Evolutionary conservation across 2,797 vertebrate genomes (phyloP).

Genomic region (Manis javanica): DNA sequence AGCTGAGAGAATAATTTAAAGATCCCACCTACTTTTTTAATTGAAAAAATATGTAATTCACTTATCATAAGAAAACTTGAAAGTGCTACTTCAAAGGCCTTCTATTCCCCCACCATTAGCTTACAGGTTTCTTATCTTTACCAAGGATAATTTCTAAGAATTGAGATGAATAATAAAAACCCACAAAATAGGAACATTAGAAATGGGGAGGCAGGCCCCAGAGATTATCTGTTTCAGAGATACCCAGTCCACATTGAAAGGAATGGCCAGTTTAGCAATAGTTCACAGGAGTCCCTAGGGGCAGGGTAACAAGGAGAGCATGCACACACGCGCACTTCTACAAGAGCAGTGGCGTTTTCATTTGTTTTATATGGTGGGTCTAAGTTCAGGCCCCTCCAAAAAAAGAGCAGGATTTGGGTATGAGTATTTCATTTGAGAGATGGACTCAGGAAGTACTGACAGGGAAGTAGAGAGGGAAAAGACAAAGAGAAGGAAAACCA

Average conservation of each 20-base stretch:
- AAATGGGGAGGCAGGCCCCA: not conserved
- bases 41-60: not conserved
- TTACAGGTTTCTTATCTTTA: not conserved
- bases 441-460: not conserved
- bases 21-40: not conserved
- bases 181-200: not conserved
- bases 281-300: not conserved
- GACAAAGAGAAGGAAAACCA: not conserved
- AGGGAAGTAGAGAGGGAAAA: not conserved
- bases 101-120: not conserved
- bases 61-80: not conserved
- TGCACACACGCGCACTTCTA: not conserved
- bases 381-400: not conserved
- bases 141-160: not conserved
- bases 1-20: conserved; percentile 24
- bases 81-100: not conserved
- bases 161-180: not conserved
- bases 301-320: not conserved
- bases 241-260: not conserved
- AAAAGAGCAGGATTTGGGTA: not conserved
- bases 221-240: not conserved
- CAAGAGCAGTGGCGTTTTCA: not conserved
- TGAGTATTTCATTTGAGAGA: not conserved
- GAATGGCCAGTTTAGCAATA: not conserved
- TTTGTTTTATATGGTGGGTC: not conserved